Conservation (phyloP, 2,888 invertebrate species). For the Megaustenia siamemsis region DNA sequence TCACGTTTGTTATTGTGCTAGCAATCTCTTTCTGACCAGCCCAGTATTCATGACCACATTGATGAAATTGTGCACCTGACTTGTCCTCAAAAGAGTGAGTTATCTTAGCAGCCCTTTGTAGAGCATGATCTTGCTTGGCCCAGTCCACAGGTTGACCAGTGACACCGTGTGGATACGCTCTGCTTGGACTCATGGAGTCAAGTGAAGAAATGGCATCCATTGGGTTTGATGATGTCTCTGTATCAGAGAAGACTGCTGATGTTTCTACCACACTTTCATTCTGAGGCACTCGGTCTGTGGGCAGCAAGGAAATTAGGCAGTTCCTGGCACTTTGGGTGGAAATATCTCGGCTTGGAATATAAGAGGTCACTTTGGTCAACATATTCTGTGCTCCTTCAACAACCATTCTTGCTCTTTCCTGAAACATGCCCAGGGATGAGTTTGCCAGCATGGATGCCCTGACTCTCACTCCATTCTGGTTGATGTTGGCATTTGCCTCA, state of each 20-base stretch:
- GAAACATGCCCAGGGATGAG: constrained; percentile 2
- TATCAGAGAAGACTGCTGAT: not conserved
- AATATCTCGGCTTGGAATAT: constrained; percentile 33
- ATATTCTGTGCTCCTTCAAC: constrained; percentile 42
- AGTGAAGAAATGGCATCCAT: not conserved
- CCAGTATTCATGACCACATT: too few species aligned
- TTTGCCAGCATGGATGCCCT: not conserved
- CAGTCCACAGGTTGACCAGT: too few species aligned
- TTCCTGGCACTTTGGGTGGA: not conserved
- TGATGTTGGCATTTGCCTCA: constrained; percentile 17
- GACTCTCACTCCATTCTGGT: not conserved
- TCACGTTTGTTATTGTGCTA: too few species aligned
- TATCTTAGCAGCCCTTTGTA: too few species aligned
- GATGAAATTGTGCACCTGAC: too few species aligned
- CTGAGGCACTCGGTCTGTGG: not conserved
- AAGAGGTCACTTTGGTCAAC: constrained; percentile 43
- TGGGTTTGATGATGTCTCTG: not conserved
- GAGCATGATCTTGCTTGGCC: too few species aligned
- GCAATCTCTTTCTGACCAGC: too few species aligned
- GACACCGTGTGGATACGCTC: too few species aligned
- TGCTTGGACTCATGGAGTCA: too few species aligned
- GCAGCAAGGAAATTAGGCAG: not conserved
- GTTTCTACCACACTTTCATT: not conserved
- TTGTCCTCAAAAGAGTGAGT: too few species aligned
- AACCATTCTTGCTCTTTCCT: constrained; percentile 26